Base-by-base conservation (phyloP, 2,113 vertebrate species). In the Takifugu flavidus region DNA sequence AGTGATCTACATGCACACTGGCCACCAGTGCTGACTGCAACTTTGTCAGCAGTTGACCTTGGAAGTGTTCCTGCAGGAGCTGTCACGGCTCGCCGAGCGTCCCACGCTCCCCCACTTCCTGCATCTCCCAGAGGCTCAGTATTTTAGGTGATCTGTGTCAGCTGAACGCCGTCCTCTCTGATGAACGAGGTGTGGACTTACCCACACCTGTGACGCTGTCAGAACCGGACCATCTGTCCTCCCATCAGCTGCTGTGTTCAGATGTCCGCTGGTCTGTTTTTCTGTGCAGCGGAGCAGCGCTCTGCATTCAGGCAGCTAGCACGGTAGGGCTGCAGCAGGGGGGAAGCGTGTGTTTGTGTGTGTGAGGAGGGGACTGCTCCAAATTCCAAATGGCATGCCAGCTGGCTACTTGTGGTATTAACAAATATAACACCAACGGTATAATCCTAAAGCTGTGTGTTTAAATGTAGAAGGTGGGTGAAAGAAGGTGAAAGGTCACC, bases 41-140 rank as follows among this genome's bases (percentile, higher is more conserved):
- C 42, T 64, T 42, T 7, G 49, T 52, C 67, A 67, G 47, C 69
- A 50, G 76, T 59, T 86, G 62, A 84, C 73, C 79, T 71, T 79
- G 78, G 58, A 57, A 15, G 15, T 25, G 25, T 46, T 43, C 53
- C 43, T 25, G 45, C 57, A 34, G 46, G 15, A 55, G 25, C 20
- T 44, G 6, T 47, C 56, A 7, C 44, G n/a, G 58, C 70, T 68
- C 20, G 20, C 20, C 20, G 20, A 20, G 20, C 20, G 20, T 20
- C 20, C 50, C 31, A 20, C 39, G 29, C n/a, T 44, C 49, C 39
- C 25, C 2, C 14, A 25, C 31, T 15, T 2, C 27, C 13, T 8
- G 13, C 4, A 2, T 13, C 4, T 10, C 4, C 3, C 20, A 0
- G 11, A 3, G 20, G 34, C 56, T 12, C 42, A 34, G 62, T 69